Evolutionary conservation across 1,140 invertebrate genomes (phyloP).

Genomic region (Ruditapes philippinarum): DNA sequence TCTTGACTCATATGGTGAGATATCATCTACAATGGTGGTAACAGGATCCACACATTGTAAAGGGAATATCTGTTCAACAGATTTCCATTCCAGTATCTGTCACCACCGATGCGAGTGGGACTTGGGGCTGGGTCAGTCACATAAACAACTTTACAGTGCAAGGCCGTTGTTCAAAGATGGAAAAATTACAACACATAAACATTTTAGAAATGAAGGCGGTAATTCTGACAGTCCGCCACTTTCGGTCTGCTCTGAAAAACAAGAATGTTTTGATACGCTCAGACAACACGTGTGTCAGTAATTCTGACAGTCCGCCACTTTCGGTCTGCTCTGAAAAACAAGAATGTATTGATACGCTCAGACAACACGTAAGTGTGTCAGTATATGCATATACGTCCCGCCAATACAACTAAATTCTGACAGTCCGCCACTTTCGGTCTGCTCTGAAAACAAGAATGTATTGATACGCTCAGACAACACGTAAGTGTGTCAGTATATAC

Average conservation of each 20-base stretch:
- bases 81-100: not conserved
- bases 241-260: slow-evolving; percentile 1
- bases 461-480: slow-evolving; percentile 63
- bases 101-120: slow-evolving; percentile 35
- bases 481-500: slow-evolving; percentile 33
- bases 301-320: too few relatives aligned
- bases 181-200: slow-evolving; percentile 54
- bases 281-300: not conserved
- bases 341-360: too few relatives aligned
- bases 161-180: slow-evolving; percentile 27
- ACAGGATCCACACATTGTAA: slow-evolving; percentile 32
- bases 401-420: slow-evolving; percentile 35
- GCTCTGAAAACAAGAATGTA: slow-evolving; percentile 11
- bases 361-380: too few relatives aligned
- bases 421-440: slow-evolving; percentile 48
- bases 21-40: not conserved
- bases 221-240: slow-evolving; percentile 43
- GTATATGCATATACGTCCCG: slow-evolving; percentile 55
- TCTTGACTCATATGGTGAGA: slow-evolving; percentile 2
- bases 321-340: too few relatives aligned
- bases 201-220: slow-evolving; percentile 66
- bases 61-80: slow-evolving; percentile 33
- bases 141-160: slow-evolving; percentile 32
- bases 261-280: slow-evolving; percentile 50
- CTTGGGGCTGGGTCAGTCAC: slow-evolving; percentile 21